A percentile compares a stretch with the other conserved stretches of the same genome.
These are phyloP conservation scores for Sinopyrophorus schimmeli DNA, from an alignment of 2,888 invertebrate genomes.

Conservation along the genomic window DNA sequence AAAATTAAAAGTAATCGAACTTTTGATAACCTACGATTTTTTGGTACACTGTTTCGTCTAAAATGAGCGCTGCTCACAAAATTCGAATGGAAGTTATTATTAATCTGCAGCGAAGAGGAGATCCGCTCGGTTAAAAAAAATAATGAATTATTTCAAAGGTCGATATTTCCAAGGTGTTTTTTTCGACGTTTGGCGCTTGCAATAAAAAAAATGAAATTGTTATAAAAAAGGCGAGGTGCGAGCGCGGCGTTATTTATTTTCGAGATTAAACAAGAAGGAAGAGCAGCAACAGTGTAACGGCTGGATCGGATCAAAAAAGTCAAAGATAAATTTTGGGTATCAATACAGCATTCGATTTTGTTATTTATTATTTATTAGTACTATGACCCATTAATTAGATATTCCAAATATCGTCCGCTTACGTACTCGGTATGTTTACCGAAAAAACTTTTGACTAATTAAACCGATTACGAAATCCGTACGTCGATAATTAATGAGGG, in stretches of 20 bases:
- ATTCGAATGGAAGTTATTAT: too few species aligned
- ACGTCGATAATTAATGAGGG: constrained; percentile 5
- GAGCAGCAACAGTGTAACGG: constrained; percentile 29
- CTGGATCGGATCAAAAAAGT: constrained; percentile 28
- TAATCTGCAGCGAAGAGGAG: too few species aligned
- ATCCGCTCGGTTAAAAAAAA: constrained; percentile 1
- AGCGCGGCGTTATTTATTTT: too few species aligned
- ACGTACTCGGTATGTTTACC: constrained; percentile 15
- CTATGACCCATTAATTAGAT: constrained; percentile 31
- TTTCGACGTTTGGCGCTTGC: constrained; percentile 21
- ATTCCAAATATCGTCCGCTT: constrained; percentile 13
- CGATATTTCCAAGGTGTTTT: constrained; percentile 24
- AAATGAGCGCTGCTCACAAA: constrained; percentile 3
- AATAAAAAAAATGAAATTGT: too few species aligned
- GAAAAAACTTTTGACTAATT: constrained; percentile 8
- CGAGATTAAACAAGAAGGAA: too few species aligned
- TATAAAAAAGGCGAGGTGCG: too few species aligned
- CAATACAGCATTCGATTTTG: constrained; percentile 30
- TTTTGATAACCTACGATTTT: constrained; percentile 29
- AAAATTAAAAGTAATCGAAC: constrained; percentile 27
- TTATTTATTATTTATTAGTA: constrained; percentile 30
- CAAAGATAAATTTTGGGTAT: constrained; percentile 31
- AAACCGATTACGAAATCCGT: constrained; percentile 16
- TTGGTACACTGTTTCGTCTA: constrained; percentile 32
- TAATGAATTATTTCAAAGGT: constrained; percentile 9